phyloP scores from a whole-genome alignment of 1,140 invertebrate species.

The Campoletis sonorensis region DNA sequence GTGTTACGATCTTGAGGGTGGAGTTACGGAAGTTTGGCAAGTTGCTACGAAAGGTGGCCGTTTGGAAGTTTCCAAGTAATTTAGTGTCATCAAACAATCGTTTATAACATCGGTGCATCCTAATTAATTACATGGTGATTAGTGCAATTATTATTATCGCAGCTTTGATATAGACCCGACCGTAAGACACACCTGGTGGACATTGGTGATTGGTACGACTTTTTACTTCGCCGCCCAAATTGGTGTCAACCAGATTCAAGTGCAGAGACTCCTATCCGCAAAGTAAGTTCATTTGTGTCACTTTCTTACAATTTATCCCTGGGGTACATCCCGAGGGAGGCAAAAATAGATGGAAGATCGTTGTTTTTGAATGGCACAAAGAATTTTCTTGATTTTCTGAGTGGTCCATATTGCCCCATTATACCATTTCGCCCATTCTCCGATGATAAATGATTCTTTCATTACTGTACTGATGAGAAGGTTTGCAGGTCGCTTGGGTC shows the following conservation, averaged over 20 bases:
- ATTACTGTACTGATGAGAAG: slow-evolving; percentile 67
- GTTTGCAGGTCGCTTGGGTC: slow-evolving; percentile 75
- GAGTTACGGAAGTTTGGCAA: slow-evolving; percentile 80
- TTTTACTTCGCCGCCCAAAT: slow-evolving; percentile 87
- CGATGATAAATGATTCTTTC: too few species aligned
- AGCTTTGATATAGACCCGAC: slow-evolving; percentile 83
- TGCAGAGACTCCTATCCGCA: slow-evolving; percentile 71
- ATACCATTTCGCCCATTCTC: not conserved
- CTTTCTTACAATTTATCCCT: not conserved
- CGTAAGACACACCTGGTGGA: slow-evolving; percentile 85
- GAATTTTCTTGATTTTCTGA: too few species aligned
- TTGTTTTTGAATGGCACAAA: not conserved
- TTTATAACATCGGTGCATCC: not conserved
- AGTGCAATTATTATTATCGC: slow-evolving; percentile 19
- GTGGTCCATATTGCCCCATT: not conserved
- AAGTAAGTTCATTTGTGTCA: slow-evolving; percentile 62
- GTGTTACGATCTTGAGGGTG: slow-evolving; percentile 83
- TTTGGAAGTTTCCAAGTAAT: slow-evolving; percentile 67
- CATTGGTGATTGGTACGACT: slow-evolving; percentile 83
- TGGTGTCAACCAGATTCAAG: slow-evolving; percentile 86
- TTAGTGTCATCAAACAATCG: not conserved
- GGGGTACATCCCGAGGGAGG: not conserved
- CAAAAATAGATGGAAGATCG: not conserved
- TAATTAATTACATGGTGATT: not conserved
- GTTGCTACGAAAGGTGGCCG: slow-evolving; percentile 78